Evolutionary conservation across 2,113 vertebrate genomes (phyloP).

Genomic region (Nothocercus nigrocapillus): DNA sequence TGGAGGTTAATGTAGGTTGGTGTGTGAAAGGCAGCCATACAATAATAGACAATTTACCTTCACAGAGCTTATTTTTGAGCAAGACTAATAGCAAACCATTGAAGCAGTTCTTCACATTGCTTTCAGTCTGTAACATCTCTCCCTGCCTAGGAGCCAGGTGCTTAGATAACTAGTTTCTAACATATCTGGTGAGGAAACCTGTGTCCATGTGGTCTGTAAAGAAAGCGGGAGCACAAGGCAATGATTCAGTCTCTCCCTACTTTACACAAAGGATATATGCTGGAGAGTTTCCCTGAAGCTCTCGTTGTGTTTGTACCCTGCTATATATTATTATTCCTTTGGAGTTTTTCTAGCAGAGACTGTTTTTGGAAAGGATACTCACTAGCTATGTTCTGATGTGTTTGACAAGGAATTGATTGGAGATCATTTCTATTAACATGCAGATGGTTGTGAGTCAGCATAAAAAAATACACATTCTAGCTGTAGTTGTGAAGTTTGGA

Average conservation of each 20-base stretch:
- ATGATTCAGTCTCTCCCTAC: not conserved
- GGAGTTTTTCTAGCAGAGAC: not conserved
- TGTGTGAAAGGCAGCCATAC: not conserved
- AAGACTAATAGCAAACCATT: not conserved
- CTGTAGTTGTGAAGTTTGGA: not conserved
- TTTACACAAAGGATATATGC: not conserved
- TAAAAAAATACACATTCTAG: not conserved
- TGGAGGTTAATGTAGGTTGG: not conserved
- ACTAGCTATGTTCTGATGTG: not conserved
- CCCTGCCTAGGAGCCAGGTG: not conserved
- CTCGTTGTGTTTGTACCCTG: not conserved
- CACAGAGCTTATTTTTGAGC: not conserved
- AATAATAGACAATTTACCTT: not conserved
- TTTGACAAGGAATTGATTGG: not conserved
- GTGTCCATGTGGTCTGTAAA: accelerated
- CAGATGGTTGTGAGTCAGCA: not conserved
- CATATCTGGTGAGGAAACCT: not conserved
- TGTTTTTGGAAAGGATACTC: accelerated
- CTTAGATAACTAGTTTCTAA: not conserved
- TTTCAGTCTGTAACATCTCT: not conserved
- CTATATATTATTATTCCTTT: not conserved
- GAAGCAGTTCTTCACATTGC: not conserved
- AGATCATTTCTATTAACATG: not conserved
- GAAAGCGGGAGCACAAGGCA: not conserved
- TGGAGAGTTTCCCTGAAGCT: not conserved